A percentile compares a stretch with the other conserved stretches of the same genome.
Conservation (phyloP, 1,140 invertebrate genomes). For the Phthorimaea operculella region DNA sequence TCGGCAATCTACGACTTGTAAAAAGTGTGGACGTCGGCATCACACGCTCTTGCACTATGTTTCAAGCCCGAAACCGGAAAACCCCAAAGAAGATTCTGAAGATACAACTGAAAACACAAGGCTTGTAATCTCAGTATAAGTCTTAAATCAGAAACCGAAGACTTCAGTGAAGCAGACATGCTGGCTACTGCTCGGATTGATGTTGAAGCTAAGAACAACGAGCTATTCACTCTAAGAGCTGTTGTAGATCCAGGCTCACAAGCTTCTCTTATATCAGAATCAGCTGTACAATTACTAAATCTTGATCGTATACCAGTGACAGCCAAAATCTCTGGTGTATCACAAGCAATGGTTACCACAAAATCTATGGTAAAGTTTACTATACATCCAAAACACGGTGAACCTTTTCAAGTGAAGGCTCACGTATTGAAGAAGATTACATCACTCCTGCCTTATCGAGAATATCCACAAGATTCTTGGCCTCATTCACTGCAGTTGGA, state of each 20-base stretch:
- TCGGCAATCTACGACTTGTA: slow-evolving; percentile 10
- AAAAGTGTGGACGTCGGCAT: slow-evolving; percentile 8
- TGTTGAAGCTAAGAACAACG: slow-evolving; percentile 7
- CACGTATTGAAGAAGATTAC: slow-evolving; percentile 19
- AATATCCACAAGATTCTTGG: slow-evolving; percentile 11
- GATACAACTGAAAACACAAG: background rate
- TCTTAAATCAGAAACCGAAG: background rate
- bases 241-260: slow-evolving; percentile 21
- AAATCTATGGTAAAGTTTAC: slow-evolving; percentile 16
- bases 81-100: background rate
- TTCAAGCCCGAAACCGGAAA: background rate
- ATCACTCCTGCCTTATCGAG: slow-evolving; percentile 17
- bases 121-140: background rate
- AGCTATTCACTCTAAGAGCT: slow-evolving; percentile 10
- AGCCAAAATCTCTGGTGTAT: slow-evolving; percentile 20
- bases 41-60: slow-evolving; percentile 12
- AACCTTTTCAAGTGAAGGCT: slow-evolving; percentile 12
- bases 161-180: background rate
- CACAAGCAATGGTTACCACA: slow-evolving; percentile 16
- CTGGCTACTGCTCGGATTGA: slow-evolving; percentile 16
- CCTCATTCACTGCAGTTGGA: slow-evolving; percentile 9
- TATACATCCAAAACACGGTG: slow-evolving; percentile 7
- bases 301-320: slow-evolving; percentile 12
- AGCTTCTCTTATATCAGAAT: slow-evolving; percentile 15
- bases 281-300: slow-evolving; percentile 12